Evolutionary conservation across 2,113 vertebrate genomes (phyloP).

Genomic region (Sinocyclocheilus rhinocerous): DNA sequence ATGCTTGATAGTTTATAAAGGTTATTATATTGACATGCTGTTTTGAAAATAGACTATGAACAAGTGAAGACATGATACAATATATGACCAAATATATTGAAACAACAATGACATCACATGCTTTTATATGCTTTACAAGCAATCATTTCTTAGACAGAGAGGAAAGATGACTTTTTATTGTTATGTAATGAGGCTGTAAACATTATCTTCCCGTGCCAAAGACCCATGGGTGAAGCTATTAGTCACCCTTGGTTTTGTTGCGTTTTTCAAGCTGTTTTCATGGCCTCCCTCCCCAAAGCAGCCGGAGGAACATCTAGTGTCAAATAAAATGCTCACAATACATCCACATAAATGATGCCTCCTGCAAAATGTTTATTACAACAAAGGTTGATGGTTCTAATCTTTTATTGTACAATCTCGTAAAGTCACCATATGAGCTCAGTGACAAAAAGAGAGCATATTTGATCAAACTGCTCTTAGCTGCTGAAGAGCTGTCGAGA

Average conservation of each 20-base stretch:
- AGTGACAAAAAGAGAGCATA: background rate
- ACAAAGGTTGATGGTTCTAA: background rate
- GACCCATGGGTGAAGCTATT: constrained; percentile 4
- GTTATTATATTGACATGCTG: background rate
- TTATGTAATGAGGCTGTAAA: constrained; percentile 15
- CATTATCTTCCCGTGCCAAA: background rate
- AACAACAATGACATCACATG: constrained; percentile 9
- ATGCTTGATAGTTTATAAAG: background rate
- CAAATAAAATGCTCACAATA: background rate
- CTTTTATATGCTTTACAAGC: constrained; percentile 8
- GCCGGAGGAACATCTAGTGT: background rate
- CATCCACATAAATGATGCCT: background rate
- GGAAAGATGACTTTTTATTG: constrained; percentile 22
- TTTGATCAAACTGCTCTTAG: background rate
- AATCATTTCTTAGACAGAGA: background rate
- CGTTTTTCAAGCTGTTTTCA: background rate
- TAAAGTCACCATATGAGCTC: background rate
- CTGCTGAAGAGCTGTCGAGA: background rate
- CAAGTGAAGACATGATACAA: background rate
- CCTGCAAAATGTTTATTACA: background rate
- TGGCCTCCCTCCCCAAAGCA: background rate
- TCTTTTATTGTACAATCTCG: background rate
- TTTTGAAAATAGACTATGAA: background rate
- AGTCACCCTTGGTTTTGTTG: constrained; percentile 12
- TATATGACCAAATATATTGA: background rate